Conservation (phyloP, 2,797 vertebrate species). For the Odontamblyopus lacepedii region DNA sequence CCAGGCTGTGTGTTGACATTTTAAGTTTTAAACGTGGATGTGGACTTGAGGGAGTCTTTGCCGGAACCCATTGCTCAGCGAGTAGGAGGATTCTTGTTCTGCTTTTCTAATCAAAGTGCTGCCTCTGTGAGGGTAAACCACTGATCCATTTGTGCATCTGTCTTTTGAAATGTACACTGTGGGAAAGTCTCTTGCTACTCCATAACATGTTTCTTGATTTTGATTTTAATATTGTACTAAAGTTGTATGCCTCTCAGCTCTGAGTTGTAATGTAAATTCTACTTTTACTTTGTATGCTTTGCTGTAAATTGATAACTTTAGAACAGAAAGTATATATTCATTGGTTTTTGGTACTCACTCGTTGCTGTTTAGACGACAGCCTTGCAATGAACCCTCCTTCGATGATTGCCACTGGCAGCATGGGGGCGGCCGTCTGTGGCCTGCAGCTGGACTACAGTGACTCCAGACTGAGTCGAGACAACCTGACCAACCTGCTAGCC, state of each 20-base stretch:
- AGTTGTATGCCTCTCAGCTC: not conserved
- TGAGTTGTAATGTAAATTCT: not conserved
- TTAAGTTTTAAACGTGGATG: conserved; percentile 42
- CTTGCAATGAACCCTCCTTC: conserved; percentile 96
- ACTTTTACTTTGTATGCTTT: not conserved
- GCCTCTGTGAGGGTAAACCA: conserved; percentile 57
- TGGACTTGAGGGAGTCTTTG: conserved; percentile 56
- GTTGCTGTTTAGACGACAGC: conserved; percentile 85
- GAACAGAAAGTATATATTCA: conserved; percentile 14
- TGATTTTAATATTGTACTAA: conserved; percentile 26
- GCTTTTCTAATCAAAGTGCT: conserved; percentile 75
- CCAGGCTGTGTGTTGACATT: conserved; percentile 52
- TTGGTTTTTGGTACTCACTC: conserved; percentile 20
- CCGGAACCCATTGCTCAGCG: conserved; percentile 61
- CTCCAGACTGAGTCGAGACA: conserved; percentile 79
- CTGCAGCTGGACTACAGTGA: conserved; percentile 87
- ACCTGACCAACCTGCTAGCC: conserved; percentile 90
- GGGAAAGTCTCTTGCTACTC: conserved; percentile 62
- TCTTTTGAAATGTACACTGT: conserved; percentile 62
- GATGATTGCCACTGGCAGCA: conserved; percentile 95
- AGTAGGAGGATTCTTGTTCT: conserved; percentile 74
- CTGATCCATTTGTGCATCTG: conserved; percentile 45
- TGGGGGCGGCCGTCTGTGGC: conserved; percentile 93
- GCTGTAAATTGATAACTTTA: not conserved
- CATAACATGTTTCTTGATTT: conserved; percentile 9